Evolutionary conservation across 2,888 invertebrate species (phyloP).

Genomic region (Thalpophila matura): DNA sequence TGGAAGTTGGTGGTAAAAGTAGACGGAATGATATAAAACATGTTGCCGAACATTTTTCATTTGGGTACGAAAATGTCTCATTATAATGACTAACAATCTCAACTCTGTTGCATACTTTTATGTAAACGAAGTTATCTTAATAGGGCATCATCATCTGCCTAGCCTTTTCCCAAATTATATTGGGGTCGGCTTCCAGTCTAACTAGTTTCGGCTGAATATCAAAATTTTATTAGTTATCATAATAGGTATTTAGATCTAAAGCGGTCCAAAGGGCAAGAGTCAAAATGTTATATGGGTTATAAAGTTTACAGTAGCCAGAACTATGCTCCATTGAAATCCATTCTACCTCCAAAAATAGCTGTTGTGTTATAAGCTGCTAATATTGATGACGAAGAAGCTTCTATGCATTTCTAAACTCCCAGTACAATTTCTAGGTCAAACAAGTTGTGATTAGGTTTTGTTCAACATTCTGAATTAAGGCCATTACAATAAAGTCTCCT

Average conservation of each 20-base stretch:
- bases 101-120: not conserved
- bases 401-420: conserved; percentile 26
- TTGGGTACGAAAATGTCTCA: conserved; percentile 23
- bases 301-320: not conserved
- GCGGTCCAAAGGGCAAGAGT: not conserved
- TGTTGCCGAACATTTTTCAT: conserved; percentile 48
- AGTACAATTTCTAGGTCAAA: conserved; percentile 17
- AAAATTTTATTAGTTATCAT: no score
- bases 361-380: not conserved
- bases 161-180: no score
- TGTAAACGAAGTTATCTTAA: not conserved
- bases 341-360: conserved; percentile 1
- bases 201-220: no score
- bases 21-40: conserved; percentile 64
- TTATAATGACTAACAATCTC: conserved; percentile 20
- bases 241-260: no score
- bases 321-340: not conserved
- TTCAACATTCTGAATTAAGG: conserved; percentile 29
- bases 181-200: no score
- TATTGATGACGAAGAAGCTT: not conserved
- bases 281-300: not conserved
- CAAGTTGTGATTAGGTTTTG: conserved; percentile 27
- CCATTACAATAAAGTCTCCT: conserved; percentile 54
- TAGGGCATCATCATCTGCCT: no score
- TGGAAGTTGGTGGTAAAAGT: conserved; percentile 57